phyloP scores from a whole-genome alignment of 2,888 invertebrate species.

The Acanthococcus lagerstroemiae region DNA sequence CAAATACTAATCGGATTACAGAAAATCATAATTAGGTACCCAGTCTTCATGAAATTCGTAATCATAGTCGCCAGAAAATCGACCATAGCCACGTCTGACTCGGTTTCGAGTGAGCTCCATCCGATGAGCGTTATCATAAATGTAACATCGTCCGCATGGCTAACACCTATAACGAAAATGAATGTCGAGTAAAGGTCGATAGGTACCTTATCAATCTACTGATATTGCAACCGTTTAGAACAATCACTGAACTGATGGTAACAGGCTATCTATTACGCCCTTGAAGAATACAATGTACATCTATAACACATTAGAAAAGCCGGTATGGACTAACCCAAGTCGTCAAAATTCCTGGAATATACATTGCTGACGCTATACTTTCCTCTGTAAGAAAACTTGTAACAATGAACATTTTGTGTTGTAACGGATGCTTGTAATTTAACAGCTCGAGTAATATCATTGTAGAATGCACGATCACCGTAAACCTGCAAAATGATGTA shows the following conservation, averaged over 20 bases:
- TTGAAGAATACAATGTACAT: not conserved
- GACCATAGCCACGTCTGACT: slow-evolving; percentile 42
- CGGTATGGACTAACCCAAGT: slow-evolving; percentile 13
- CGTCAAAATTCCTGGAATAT: slow-evolving; percentile 4
- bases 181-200: not conserved
- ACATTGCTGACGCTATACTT: slow-evolving; percentile 39
- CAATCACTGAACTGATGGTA: not conserved
- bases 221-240: not conserved
- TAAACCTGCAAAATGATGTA: slow-evolving; percentile 4
- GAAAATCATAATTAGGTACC: not conserved
- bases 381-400: slow-evolving; percentile 38
- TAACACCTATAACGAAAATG: slow-evolving; percentile 34
- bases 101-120: slow-evolving; percentile 41
- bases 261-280: not conserved
- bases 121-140: slow-evolving; percentile 38
- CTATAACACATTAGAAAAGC: not conserved
- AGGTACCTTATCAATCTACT: not conserved
- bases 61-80: not conserved
- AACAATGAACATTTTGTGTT: slow-evolving; percentile 37
- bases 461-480: slow-evolving; percentile 39
- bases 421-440: slow-evolving; percentile 35
- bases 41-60: slow-evolving; percentile 12
- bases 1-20: not conserved
- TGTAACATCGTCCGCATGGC: slow-evolving; percentile 37
- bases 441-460: slow-evolving; percentile 37